phyloP scores from a whole-genome alignment of 1,140 invertebrate species.

The Zelostemma sp. region DNA sequence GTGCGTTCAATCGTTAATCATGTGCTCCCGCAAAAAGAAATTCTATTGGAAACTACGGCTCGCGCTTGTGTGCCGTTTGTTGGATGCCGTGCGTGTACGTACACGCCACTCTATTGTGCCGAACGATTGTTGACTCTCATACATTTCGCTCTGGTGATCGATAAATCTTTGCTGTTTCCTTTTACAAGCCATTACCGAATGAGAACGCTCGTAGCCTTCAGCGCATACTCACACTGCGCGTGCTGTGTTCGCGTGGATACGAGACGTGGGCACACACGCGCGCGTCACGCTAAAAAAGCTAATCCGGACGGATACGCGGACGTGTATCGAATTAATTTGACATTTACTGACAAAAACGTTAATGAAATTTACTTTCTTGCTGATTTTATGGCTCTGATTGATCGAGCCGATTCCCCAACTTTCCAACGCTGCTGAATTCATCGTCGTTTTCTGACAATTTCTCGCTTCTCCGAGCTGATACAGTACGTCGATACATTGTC shows the following conservation, averaged over 20 bases:
- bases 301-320: constrained; percentile 28
- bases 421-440: background rate
- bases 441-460: background rate
- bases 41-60: constrained; percentile 56
- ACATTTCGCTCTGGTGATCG: constrained; percentile 57
- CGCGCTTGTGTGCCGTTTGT: constrained; percentile 37
- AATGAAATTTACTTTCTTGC: background rate
- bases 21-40: constrained; percentile 54
- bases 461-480: background rate
- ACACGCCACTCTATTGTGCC: constrained; percentile 59
- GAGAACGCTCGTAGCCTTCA: constrained; percentile 49
- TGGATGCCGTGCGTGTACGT: constrained; percentile 31
- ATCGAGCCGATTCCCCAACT: background rate
- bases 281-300: constrained; percentile 25
- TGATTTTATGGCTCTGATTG: background rate
- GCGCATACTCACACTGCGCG: constrained; percentile 41
- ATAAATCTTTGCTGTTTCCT: constrained; percentile 67
- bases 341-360: constrained; percentile 26
- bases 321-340: constrained; percentile 43
- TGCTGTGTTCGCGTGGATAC: constrained; percentile 27
- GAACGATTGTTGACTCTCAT: constrained; percentile 61
- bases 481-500: too few species aligned
- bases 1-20: constrained; percentile 70
- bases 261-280: background rate
- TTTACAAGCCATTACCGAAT: constrained; percentile 67